phyloP scores from a whole-genome alignment of 92 coral and sea anemone species.

The Heteractis magnifica region DNA sequence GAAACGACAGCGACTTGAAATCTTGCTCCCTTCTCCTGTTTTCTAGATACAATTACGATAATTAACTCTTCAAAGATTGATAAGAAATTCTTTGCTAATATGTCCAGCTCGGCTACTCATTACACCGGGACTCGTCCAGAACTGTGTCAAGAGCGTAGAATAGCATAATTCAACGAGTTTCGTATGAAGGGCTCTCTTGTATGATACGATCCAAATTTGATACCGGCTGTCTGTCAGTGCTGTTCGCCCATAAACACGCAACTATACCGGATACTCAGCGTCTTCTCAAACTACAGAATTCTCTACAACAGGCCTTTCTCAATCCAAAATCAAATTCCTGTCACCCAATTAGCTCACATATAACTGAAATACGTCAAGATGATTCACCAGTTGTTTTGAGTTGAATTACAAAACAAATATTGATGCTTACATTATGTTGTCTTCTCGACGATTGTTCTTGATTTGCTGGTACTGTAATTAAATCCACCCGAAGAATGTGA shows the following conservation, averaged over 20 bases:
- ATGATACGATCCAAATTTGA: not conserved
- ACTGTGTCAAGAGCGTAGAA: too few species aligned
- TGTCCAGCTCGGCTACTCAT: too few species aligned
- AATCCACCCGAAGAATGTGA: slow-evolving; percentile 1
- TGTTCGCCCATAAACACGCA: not conserved
- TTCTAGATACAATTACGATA: too few species aligned
- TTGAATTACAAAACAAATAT: slow-evolving; percentile 10
- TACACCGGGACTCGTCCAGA: too few species aligned
- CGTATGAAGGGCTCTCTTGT: not conserved
- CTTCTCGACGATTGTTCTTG: not conserved
- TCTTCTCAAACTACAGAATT: not conserved
- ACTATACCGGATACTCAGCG: not conserved
- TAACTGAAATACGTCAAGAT: not conserved
- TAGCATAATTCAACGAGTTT: not conserved
- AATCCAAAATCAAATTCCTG: not conserved
- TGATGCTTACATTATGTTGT: slow-evolving; percentile 12
- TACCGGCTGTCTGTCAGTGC: slow-evolving; percentile 1
- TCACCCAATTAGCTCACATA: not conserved
- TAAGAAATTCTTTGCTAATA: too few species aligned
- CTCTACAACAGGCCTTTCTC: not conserved
- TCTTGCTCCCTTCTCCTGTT: too few species aligned
- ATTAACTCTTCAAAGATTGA: too few species aligned
- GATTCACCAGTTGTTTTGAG: not conserved
- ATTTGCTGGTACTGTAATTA: not conserved
- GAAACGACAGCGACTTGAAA: not conserved